phyloP scores from a whole-genome alignment of 2,888 invertebrate genomes.

The Apodemia mormo region DNA sequence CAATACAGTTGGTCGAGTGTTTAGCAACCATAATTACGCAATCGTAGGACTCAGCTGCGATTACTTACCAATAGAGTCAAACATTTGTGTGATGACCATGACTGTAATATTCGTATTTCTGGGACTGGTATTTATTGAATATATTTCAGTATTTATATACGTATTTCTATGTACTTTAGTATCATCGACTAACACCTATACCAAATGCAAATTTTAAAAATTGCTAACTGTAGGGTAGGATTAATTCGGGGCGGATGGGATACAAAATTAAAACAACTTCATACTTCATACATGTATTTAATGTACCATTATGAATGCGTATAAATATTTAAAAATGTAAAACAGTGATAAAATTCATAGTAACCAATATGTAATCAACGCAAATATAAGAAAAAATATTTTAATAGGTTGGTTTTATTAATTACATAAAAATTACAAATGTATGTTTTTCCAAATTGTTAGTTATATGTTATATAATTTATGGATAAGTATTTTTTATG shows the following conservation, averaged over 20 bases:
- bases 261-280: constrained; percentile 52
- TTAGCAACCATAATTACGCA: too few relatives aligned
- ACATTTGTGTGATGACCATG: too few relatives aligned
- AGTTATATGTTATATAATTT: constrained; percentile 20
- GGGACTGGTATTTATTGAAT: too few relatives aligned
- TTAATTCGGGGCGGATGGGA: background rate
- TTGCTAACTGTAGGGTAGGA: too few relatives aligned
- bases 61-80: too few relatives aligned
- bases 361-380: constrained; percentile 74
- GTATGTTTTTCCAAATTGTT: background rate
- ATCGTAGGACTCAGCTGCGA: too few relatives aligned
- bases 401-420: constrained; percentile 46
- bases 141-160: too few relatives aligned
- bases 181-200: too few relatives aligned
- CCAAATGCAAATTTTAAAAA: too few relatives aligned
- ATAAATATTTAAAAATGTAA: constrained; percentile 83
- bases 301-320: constrained; percentile 80
- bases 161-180: too few relatives aligned
- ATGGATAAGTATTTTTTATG: constrained; percentile 20
- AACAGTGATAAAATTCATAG: constrained; percentile 83
- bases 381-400: constrained; percentile 70
- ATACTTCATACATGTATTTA: constrained; percentile 77
- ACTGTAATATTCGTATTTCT: too few relatives aligned
- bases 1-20: too few relatives aligned
- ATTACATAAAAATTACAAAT: constrained; percentile 13